Evolutionary conservation across 2,888 invertebrate genomes (phyloP).

Genomic region (Drosophila bunnanda): DNA sequence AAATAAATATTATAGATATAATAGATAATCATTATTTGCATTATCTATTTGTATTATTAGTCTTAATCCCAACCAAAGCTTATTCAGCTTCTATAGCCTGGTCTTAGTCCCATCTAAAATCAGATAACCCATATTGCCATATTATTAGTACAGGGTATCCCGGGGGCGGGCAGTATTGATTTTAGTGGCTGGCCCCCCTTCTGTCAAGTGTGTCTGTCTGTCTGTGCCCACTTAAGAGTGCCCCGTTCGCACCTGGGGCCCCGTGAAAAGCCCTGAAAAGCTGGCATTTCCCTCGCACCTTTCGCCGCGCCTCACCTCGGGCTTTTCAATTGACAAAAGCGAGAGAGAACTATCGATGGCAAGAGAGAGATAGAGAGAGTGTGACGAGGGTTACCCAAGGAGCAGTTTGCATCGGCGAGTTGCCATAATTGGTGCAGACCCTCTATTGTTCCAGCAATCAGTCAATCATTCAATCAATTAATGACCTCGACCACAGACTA

Average conservation of each 20-base stretch:
- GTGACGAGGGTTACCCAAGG: slow-evolving; percentile 9
- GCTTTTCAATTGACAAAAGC: slow-evolving; percentile 13
- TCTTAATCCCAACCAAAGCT: neutral
- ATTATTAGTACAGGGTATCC: slow-evolving; percentile 14
- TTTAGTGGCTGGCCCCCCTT: slow-evolving; percentile 14
- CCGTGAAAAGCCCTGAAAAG: slow-evolving; percentile 12
- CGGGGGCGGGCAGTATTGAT: slow-evolving; percentile 21
- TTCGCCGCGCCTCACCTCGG: neutral
- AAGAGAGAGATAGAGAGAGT: neutral
- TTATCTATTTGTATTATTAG: too few species aligned
- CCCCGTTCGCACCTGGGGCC: slow-evolving; percentile 20
- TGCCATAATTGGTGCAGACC: slow-evolving; percentile 42
- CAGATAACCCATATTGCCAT: neutral
- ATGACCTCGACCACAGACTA: slow-evolving; percentile 11
- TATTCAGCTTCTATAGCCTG: neutral
- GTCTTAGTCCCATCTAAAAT: neutral
- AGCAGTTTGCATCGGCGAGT: slow-evolving; percentile 37
- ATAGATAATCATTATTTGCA: too few species aligned
- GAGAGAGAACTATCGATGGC: slow-evolving; percentile 6
- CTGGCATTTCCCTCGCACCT: slow-evolving; percentile 22
- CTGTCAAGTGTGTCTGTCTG: slow-evolving; percentile 27
- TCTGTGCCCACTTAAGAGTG: slow-evolving; percentile 25
- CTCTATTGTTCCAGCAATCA: slow-evolving; percentile 42
- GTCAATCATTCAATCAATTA: slow-evolving; percentile 41
- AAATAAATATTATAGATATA: too few species aligned